Evolutionary conservation across 2,888 invertebrate species (phyloP).

Genomic region (Caenorhabditis sulstoni): DNA sequence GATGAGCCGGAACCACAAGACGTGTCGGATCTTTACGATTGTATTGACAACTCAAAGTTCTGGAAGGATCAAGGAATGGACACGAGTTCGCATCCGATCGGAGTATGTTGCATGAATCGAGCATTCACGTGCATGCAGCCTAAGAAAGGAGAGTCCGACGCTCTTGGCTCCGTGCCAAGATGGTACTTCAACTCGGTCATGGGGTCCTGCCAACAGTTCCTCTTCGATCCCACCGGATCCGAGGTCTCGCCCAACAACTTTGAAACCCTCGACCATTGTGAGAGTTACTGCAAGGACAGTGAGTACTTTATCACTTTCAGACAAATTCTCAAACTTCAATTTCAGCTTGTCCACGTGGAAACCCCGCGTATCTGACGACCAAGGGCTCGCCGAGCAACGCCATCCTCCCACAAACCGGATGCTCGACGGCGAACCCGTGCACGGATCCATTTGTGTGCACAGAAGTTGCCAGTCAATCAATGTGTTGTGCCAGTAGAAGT

Average conservation of each 20-base stretch:
- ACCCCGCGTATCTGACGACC: conserved; percentile 62
- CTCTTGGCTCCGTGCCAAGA: conserved; percentile 68
- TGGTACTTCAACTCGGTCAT: conserved; percentile 72
- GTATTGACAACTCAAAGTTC: conserved; percentile 70
- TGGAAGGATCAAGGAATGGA: conserved; percentile 70
- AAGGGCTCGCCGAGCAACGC: conserved; percentile 56
- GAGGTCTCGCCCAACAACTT: conserved; percentile 72
- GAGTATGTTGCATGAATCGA: conserved; percentile 74
- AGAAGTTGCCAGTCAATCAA: conserved; percentile 67
- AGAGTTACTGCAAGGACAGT: conserved; percentile 71
- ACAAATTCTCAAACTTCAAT: too few relatives aligned
- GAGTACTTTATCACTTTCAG: too few relatives aligned
- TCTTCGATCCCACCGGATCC: conserved; percentile 68
- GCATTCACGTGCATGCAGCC: conserved; percentile 74
- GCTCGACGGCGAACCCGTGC: conserved; percentile 67
- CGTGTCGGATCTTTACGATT: conserved; percentile 71
- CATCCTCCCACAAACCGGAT: conserved; percentile 61
- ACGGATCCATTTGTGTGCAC: conserved; percentile 68
- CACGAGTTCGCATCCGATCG: conserved; percentile 60
- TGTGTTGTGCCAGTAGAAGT: conserved; percentile 71
- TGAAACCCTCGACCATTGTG: conserved; percentile 71
- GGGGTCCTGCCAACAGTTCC: conserved; percentile 72
- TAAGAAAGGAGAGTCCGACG: conserved; percentile 68
- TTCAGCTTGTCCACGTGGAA: conserved; percentile 71
- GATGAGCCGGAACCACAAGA: conserved; percentile 66